phyloP scores from a whole-genome alignment of 35 echinoderm and acorn worm genomes.

The Chiridota heheva region DNA sequence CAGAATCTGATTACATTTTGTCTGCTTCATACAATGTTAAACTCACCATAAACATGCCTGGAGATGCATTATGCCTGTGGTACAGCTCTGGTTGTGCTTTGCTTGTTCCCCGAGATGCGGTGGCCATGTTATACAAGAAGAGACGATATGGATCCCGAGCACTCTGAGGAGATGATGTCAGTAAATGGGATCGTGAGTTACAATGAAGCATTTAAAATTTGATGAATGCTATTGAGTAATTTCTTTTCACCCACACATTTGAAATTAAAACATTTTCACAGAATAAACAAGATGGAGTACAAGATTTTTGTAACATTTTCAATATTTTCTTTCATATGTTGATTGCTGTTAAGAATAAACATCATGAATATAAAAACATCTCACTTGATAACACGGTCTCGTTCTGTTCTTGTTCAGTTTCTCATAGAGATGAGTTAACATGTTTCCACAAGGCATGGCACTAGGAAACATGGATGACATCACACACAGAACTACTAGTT shows the following conservation, averaged over 20 bases:
- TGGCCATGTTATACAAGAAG: slow-evolving; percentile 68
- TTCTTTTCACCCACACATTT: not conserved
- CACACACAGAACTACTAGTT: slow-evolving; percentile 77
- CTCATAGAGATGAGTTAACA: slow-evolving; percentile 79
- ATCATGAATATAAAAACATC: too few relatives aligned
- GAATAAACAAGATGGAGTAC: not conserved
- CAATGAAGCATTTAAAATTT: not conserved
- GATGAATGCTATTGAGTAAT: not conserved
- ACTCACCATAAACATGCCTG: slow-evolving; percentile 98
- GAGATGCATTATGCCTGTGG: slow-evolving; percentile 86
- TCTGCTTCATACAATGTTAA: not conserved
- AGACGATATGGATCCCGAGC: slow-evolving; percentile 73
- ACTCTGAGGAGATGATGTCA: slow-evolving; percentile 61
- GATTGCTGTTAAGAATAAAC: too few relatives aligned
- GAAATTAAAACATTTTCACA: not conserved
- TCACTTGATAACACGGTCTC: slow-evolving; percentile 88
- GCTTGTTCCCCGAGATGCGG: slow-evolving; percentile 53
- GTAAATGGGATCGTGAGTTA: too few relatives aligned
- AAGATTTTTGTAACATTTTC: too few relatives aligned
- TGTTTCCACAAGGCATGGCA: slow-evolving; percentile 61
- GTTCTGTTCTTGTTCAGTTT: slow-evolving; percentile 89
- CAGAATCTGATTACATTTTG: too few relatives aligned
- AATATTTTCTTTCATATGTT: too few relatives aligned
- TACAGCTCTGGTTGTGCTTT: slow-evolving; percentile 55
- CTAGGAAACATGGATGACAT: slow-evolving; percentile 76